Evolutionary conservation across 2,888 invertebrate genomes (phyloP), one percentile per base, ranked within the genome.

Genomic region (Hirtodrosophila confusa): DNA sequence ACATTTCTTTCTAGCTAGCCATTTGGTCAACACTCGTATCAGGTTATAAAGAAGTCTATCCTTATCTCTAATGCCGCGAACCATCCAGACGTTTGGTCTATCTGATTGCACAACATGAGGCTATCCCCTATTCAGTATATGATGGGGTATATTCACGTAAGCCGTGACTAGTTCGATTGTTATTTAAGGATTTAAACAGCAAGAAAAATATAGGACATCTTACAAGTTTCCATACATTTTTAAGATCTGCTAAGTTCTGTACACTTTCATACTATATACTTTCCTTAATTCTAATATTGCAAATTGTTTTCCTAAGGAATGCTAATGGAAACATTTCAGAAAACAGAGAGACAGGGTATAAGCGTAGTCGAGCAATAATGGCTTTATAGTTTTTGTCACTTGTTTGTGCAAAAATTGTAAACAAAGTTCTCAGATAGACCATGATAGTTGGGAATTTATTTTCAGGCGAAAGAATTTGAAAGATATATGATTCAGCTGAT

Each of bases 351-450:
- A n/a, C 17, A 48, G 62, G 24, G 68, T 63, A 69, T 63, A 0
- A 4, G 1, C 10, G 1, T 4, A 36, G 50, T 37, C 9, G 39
- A 1, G 12, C 29, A 10, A 5, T 33, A 4, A 4, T 1, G 1
- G 0, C 11, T 23, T 8, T n/a, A n/a, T n/a, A n/a, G 5, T 5
- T 3, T 5, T 11, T 49, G 43, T 54, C 24, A 51, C 51, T 17
- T 27, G 53, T 78, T 78, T 80, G 63, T 62, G 67, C 44, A 36
- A 63, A 63, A 50, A 37, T 40, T 23, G 58, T 56, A 51, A 65
- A 71, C 73, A 78, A 77, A 65, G 29, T 49, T 68, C 76, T 75
- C 33, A 50, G 8, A 57, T 54, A 17, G 12, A 40, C 23, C 44
- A 50, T 17, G 69, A 69, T 57, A 54, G 44, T 11, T 29, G 10